Conservation (phyloP, 2,888 invertebrate genomes). For the Harpalus rufipes region DNA sequence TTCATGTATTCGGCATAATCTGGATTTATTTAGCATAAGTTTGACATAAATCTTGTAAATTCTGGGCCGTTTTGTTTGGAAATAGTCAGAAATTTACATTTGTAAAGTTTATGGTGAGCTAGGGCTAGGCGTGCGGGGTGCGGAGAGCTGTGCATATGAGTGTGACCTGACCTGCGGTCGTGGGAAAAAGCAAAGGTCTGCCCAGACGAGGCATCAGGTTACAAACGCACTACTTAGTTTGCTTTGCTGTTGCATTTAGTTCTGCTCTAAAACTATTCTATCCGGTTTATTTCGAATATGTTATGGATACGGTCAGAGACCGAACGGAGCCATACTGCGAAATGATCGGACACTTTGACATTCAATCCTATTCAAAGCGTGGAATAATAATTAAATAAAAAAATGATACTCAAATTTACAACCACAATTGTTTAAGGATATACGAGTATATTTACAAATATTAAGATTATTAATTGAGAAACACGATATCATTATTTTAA, state of each 20-base stretch:
- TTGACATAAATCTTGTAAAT: conserved; percentile 61
- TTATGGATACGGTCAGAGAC: too few species aligned
- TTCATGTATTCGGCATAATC: conserved; percentile 23
- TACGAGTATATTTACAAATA: too few species aligned
- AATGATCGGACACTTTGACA: too few species aligned
- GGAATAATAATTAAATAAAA: too few species aligned
- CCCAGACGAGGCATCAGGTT: conserved; percentile 62
- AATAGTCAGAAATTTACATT: conserved; percentile 65
- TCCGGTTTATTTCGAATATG: too few species aligned
- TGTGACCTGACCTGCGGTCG: conserved; percentile 65
- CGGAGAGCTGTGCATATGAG: conserved; percentile 56
- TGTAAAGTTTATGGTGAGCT: conserved; percentile 54
- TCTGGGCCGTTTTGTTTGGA: conserved; percentile 57
- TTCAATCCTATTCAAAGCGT: too few species aligned
- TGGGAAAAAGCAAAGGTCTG: conserved; percentile 66
- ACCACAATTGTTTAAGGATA: too few species aligned
- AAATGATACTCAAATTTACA: too few species aligned
- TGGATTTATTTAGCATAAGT: conserved; percentile 63
- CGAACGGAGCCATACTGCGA: too few species aligned
- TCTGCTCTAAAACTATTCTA: too few species aligned
- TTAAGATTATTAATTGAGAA: too few species aligned
- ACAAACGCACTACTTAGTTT: conserved; percentile 56
- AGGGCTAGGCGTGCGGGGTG: not conserved
- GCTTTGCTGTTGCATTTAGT: not conserved
- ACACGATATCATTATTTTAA: too few species aligned